A percentile compares a stretch with the other conserved stretches of the same genome.
phyloP scores from a whole-genome alignment of 2,113 vertebrate genomes.

The Neofelis nebulosa region DNA sequence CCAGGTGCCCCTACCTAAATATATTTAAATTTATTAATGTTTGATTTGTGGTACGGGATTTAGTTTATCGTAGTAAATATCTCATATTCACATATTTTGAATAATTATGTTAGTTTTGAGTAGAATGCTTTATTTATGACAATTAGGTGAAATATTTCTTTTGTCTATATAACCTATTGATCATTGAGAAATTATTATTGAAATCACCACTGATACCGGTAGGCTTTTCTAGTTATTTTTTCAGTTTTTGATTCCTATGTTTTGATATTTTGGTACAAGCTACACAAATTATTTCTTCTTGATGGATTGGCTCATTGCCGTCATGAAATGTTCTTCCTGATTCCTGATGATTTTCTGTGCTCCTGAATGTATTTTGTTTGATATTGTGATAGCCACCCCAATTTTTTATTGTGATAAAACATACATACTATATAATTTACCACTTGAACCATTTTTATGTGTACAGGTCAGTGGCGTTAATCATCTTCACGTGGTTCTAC shows the following conservation, averaged over 20 bases:
- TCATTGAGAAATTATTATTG: background rate
- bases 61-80: background rate
- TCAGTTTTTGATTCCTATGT: background rate
- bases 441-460: background rate
- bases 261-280: background rate
- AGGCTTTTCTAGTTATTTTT: background rate
- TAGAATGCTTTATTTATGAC: background rate
- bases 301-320: background rate
- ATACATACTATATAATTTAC: background rate
- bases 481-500: background rate
- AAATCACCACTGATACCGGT: background rate
- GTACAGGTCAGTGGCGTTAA: background rate
- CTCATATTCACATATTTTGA: background rate
- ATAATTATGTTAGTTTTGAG: background rate
- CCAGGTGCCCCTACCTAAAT: too few species aligned
- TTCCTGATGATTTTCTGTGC: background rate
- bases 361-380: background rate
- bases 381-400: background rate
- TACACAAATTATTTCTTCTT: background rate
- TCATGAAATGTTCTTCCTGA: background rate
- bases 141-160: background rate
- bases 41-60: background rate
- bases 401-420: background rate
- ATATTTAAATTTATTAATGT: background rate
- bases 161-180: background rate